phyloP scores from a whole-genome alignment of 2,888 invertebrate genomes.

The Holacanthella duospinosa region DNA sequence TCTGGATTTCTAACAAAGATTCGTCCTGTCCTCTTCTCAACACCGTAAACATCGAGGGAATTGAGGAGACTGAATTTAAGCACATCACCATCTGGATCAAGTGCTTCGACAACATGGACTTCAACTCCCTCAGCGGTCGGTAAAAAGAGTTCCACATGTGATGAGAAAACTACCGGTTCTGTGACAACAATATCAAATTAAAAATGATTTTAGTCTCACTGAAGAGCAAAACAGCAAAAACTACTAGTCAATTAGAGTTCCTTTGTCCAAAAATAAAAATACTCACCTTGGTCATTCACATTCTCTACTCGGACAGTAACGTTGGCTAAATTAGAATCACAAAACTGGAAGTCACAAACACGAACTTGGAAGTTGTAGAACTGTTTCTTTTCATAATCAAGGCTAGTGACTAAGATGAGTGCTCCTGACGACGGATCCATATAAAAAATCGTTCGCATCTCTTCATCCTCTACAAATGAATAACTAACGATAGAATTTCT shows the following conservation, averaged over 20 bases:
- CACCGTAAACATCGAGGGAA: slow-evolving; percentile 57
- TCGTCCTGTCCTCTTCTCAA: slow-evolving; percentile 56
- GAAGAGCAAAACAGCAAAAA: too few relatives aligned
- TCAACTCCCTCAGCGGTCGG: slow-evolving; percentile 32
- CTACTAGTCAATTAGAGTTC: too few relatives aligned
- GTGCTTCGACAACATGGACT: slow-evolving; percentile 31
- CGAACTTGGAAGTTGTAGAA: slow-evolving; percentile 70
- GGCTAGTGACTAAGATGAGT: slow-evolving; percentile 59
- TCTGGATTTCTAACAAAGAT: slow-evolving; percentile 56
- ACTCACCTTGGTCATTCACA: slow-evolving; percentile 3
- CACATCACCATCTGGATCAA: slow-evolving; percentile 32
- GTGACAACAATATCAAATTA: too few relatives aligned
- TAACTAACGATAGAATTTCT: slow-evolving; percentile 73
- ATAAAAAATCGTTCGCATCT: slow-evolving; percentile 66
- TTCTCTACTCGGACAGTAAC: slow-evolving; percentile 59
- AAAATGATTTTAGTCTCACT: too few relatives aligned
- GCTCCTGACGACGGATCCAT: slow-evolving; percentile 82
- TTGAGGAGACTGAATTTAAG: slow-evolving; percentile 72
- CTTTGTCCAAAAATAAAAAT: too few relatives aligned
- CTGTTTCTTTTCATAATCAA: slow-evolving; percentile 67
- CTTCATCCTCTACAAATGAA: slow-evolving; percentile 63
- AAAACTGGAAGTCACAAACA: slow-evolving; percentile 70
- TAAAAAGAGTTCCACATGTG: slow-evolving; percentile 31
- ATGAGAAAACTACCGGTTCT: slow-evolving; percentile 18
- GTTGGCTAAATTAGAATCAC: slow-evolving; percentile 64